phyloP scores from a whole-genome alignment of 2,888 invertebrate species.

The Apoderus coryli region DNA sequence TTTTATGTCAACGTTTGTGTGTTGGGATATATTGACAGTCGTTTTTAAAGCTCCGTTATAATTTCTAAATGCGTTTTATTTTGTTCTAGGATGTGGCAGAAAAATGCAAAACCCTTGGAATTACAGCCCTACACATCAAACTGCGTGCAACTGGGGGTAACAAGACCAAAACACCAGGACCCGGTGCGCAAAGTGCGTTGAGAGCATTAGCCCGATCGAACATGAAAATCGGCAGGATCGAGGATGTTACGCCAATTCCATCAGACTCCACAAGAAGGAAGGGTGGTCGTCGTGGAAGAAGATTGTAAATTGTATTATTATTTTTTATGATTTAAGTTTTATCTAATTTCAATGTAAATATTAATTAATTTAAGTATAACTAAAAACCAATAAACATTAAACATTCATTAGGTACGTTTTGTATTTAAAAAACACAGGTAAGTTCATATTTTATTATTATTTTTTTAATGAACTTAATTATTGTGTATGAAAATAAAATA shows the following conservation, averaged over 20 bases:
- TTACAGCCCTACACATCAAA: slow-evolving; percentile 96
- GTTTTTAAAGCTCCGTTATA: no score
- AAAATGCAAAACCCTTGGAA: slow-evolving; percentile 92
- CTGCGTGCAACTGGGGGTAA: slow-evolving; percentile 97
- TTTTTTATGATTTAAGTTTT: slow-evolving; percentile 5
- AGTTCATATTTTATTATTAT: no score
- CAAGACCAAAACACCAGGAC: slow-evolving; percentile 96
- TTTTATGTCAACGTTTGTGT: no score
- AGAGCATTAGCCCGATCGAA: slow-evolving; percentile 95
- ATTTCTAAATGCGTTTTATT: no score
- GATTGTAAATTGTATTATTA: slow-evolving; percentile 59
- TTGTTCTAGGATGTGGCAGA: slow-evolving; percentile 90
- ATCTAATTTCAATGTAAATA: no score
- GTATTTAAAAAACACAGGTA: no score
- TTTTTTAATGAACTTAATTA: no score
- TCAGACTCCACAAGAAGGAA: slow-evolving; percentile 98
- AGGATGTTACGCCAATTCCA: slow-evolving; percentile 99
- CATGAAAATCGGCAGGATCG: slow-evolving; percentile 99
- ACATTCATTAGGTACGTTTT: no score
- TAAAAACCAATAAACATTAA: no score
- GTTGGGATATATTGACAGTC: no score
- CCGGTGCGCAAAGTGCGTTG: slow-evolving; percentile 95
- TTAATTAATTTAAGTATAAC: no score
- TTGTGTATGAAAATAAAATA: no score
- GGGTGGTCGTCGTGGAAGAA: slow-evolving; percentile 98